These are phyloP conservation scores for Platyscapa corneri DNA, from an alignment of 1,140 invertebrate genomes.

Conservation along the genomic window DNA sequence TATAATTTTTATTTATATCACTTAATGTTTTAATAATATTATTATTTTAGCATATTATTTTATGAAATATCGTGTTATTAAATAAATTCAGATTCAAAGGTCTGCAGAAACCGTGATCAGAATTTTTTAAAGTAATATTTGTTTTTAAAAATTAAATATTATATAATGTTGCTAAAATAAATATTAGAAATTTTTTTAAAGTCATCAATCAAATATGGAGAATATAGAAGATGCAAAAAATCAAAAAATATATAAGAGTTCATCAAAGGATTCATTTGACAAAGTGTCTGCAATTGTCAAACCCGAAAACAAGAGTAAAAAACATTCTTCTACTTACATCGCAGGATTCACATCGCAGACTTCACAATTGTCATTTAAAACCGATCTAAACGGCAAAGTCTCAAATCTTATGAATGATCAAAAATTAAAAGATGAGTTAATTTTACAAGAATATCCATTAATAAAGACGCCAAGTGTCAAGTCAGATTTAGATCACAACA, in stretches of 20 bases:
- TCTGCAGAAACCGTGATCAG: no score
- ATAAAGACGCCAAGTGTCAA: constrained; percentile 61
- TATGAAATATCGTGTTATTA: no score
- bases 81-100: no score
- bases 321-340: constrained; percentile 26
- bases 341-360: not conserved
- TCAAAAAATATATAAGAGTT: constrained; percentile 58
- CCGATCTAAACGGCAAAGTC: constrained; percentile 20
- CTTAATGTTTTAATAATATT: no score
- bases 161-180: not conserved
- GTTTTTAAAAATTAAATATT: not conserved
- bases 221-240: constrained; percentile 49
- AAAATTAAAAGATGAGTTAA: constrained; percentile 25
- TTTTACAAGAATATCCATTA: constrained; percentile 38
- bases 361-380: not conserved
- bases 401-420: not conserved
- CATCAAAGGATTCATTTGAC: constrained; percentile 59
- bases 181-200: not conserved
- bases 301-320: constrained; percentile 66
- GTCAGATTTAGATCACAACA: constrained; percentile 78
- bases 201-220: constrained; percentile 25
- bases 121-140: not conserved
- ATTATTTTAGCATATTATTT: no score
- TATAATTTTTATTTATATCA: no score
- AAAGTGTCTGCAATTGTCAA: constrained; percentile 63